These are phyloP conservation scores for Trinorchestia longiramus DNA, from an alignment of 1,140 invertebrate species.

Conservation along the genomic window DNA sequence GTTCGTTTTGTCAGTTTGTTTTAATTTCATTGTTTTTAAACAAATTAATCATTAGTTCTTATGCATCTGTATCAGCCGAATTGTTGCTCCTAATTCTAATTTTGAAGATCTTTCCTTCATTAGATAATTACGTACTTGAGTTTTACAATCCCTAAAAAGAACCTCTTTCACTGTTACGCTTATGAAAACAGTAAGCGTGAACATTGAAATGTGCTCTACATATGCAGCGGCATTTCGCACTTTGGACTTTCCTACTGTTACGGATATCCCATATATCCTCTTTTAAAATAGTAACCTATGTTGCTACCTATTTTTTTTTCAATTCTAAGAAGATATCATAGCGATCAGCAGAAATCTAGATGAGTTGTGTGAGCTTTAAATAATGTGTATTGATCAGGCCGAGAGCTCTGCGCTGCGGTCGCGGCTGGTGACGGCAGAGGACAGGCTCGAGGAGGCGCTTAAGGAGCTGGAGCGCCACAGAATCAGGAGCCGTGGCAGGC, in stretches of 20 bases:
- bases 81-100: neutral
- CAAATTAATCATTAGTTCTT: neutral
- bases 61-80: neutral
- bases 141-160: neutral
- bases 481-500: conserved; percentile 36
- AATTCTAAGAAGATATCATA: neutral
- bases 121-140: neutral
- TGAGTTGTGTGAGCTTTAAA: neutral
- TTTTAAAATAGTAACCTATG: neutral
- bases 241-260: neutral
- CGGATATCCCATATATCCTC: neutral
- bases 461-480: conserved; percentile 2
- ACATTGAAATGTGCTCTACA: neutral
- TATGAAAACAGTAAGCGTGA: neutral
- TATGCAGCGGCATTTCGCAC: neutral
- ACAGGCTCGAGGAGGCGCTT: conserved; percentile 17
- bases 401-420: conserved; percentile 32
- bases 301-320: neutral
- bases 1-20: neutral
- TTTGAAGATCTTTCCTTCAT: neutral
- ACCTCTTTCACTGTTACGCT: neutral
- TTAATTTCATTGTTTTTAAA: neutral
- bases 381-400: neutral
- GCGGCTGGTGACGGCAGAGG: conserved; percentile 1
- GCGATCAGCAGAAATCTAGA: neutral